Conservation (phyloP, 2,113 vertebrate species). For the Tragelaphus scriptus region DNA sequence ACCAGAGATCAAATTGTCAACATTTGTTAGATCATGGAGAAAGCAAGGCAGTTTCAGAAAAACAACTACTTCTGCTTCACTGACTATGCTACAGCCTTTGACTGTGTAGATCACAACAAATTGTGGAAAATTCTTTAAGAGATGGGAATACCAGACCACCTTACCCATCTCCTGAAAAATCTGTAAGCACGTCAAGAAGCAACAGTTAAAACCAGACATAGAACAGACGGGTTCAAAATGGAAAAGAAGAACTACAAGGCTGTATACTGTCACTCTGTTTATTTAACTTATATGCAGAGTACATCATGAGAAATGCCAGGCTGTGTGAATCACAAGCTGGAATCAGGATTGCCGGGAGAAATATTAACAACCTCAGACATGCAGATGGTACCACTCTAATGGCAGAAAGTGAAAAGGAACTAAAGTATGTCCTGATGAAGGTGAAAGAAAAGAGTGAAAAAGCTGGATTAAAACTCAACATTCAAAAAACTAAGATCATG, state of each 20-base stretch:
- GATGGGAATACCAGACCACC: background rate
- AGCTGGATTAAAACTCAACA: background rate
- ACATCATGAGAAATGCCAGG: background rate
- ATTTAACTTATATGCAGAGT: background rate
- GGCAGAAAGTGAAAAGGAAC: background rate
- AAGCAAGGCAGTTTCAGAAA: background rate
- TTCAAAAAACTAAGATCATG: background rate
- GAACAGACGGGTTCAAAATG: background rate
- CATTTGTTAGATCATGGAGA: background rate
- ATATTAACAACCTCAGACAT: background rate
- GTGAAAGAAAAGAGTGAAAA: background rate
- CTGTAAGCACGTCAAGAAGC: background rate
- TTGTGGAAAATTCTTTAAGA: background rate
- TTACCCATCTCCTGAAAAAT: background rate
- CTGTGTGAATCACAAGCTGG: background rate
- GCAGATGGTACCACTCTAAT: background rate
- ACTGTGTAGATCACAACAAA: background rate
- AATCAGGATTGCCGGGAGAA: background rate
- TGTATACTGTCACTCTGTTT: background rate
- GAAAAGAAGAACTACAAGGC: background rate
- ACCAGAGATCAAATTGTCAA: background rate
- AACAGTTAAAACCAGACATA: background rate
- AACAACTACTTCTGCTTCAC: background rate
- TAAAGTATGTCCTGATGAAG: background rate
- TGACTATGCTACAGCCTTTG: background rate